A percentile compares a stretch with the other conserved stretches of the same genome.
These are phyloP conservation scores for Bellardia pandia DNA, from an alignment of 2,888 invertebrate genomes.

Conservation along the genomic window DNA sequence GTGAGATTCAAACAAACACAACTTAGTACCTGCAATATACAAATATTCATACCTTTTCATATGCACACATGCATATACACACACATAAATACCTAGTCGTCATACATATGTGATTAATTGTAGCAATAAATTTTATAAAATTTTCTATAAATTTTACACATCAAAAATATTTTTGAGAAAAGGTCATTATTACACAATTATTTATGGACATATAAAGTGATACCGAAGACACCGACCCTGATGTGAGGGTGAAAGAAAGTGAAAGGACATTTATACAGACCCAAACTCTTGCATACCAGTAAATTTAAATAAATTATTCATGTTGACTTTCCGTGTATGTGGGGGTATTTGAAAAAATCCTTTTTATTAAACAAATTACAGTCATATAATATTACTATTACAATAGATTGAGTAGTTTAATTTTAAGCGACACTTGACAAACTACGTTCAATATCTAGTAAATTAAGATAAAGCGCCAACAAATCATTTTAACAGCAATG, in stretches of 20 bases:
- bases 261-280: slow-evolving; percentile 5
- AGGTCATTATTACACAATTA: slow-evolving; percentile 72
- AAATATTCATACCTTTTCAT: not conserved
- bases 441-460: slow-evolving; percentile 34
- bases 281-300: not conserved
- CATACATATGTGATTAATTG: slow-evolving; percentile 67
- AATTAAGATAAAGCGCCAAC: slow-evolving; percentile 12
- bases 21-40: not conserved
- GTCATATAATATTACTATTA: slow-evolving; percentile 42
- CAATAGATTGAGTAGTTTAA: slow-evolving; percentile 55
- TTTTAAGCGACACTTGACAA: slow-evolving; percentile 63
- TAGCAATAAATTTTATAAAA: slow-evolving; percentile 70
- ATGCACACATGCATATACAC: not conserved
- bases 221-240: slow-evolving; percentile 29
- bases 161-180: slow-evolving; percentile 65
- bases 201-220: slow-evolving; percentile 69
- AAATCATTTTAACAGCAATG: not conserved
- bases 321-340: slow-evolving; percentile 33
- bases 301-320: slow-evolving; percentile 52
- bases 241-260: not conserved
- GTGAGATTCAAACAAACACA: slow-evolving; percentile 29
- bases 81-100: slow-evolving; percentile 2
- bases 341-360: slow-evolving; percentile 33
- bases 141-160: slow-evolving; percentile 72
- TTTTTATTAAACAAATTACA: slow-evolving; percentile 63